phyloP scores from a whole-genome alignment of 2,888 invertebrate species.

The Tolmerus cingulatus region DNA sequence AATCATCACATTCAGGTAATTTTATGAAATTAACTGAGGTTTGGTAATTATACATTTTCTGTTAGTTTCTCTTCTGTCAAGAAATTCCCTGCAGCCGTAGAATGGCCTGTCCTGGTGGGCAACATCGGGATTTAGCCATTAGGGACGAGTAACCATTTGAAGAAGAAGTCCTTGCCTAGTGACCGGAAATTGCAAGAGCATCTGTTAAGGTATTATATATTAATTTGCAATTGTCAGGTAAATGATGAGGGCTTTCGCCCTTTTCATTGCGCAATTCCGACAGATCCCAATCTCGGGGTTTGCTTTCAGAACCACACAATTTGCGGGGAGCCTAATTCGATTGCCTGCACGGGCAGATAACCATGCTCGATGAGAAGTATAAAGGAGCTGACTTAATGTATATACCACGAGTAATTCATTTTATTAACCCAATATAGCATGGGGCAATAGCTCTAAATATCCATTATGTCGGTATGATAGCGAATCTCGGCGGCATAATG shows the following conservation, averaged over 20 bases:
- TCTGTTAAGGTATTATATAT: constrained; percentile 17
- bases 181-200: constrained; percentile 12
- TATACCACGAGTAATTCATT: constrained; percentile 40
- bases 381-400: constrained; percentile 33
- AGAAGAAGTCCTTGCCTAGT: not conserved
- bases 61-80: too few species aligned
- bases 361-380: constrained; percentile 25
- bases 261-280: constrained; percentile 15
- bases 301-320: constrained; percentile 47
- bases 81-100: too few species aligned
- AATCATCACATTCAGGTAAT: too few species aligned
- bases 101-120: not conserved
- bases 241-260: constrained; percentile 33
- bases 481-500: constrained; percentile 25
- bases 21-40: too few species aligned
- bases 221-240: constrained; percentile 36
- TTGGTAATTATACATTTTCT: too few species aligned
- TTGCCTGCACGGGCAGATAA: constrained; percentile 45
- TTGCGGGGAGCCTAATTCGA: constrained; percentile 47
- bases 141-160: not conserved
- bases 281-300: constrained; percentile 43
- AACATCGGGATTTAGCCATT: not conserved
- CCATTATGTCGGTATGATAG: constrained; percentile 31
- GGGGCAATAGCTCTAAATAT: constrained; percentile 33
- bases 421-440: constrained; percentile 32